Conservation (phyloP, 2,797 vertebrate species). For the Leuciscus waleckii region DNA sequence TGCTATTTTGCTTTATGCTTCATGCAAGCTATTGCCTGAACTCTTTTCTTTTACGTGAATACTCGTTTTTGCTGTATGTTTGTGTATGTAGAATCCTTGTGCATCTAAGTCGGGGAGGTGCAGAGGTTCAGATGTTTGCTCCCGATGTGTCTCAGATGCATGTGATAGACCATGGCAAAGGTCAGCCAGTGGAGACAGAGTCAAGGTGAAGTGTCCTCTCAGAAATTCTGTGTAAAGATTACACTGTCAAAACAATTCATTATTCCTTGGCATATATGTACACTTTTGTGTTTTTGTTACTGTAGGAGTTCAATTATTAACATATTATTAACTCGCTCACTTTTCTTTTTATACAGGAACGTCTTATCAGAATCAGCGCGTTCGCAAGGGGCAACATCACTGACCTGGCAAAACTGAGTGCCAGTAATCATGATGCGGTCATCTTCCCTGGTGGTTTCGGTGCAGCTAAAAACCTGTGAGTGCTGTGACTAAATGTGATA, state of each 20-base stretch:
- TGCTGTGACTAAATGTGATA: slow-evolving; percentile 30
- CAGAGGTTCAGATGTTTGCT: slow-evolving; percentile 85
- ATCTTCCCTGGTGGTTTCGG: slow-evolving; percentile 89
- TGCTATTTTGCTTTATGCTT: background rate
- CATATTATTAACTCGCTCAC: background rate
- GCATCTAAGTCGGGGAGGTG: slow-evolving; percentile 85
- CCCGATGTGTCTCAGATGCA: slow-evolving; percentile 86
- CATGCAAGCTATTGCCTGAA: background rate
- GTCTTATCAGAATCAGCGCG: slow-evolving; percentile 86
- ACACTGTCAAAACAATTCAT: background rate
- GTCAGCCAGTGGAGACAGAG: slow-evolving; percentile 78
- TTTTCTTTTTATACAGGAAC: slow-evolving; percentile 73
- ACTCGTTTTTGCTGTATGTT: background rate
- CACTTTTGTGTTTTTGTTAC: background rate
- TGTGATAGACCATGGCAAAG: slow-evolving; percentile 85
- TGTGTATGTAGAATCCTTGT: slow-evolving; percentile 79
- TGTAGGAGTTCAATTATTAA: background rate
- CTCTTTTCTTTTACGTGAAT: background rate
- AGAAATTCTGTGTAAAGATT: background rate
- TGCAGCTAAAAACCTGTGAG: slow-evolving; percentile 88
- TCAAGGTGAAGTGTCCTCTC: slow-evolving; percentile 73
- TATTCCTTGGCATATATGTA: background rate
- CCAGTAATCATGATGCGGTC: slow-evolving; percentile 79
- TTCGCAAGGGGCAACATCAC: slow-evolving; percentile 83
- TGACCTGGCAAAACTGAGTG: slow-evolving; percentile 76